Evolutionary conservation across 2,113 vertebrate genomes (phyloP), one percentile per base, ranked within the genome.

Genomic region (rabbit (Oryctolagus cuniculus)): DNA sequence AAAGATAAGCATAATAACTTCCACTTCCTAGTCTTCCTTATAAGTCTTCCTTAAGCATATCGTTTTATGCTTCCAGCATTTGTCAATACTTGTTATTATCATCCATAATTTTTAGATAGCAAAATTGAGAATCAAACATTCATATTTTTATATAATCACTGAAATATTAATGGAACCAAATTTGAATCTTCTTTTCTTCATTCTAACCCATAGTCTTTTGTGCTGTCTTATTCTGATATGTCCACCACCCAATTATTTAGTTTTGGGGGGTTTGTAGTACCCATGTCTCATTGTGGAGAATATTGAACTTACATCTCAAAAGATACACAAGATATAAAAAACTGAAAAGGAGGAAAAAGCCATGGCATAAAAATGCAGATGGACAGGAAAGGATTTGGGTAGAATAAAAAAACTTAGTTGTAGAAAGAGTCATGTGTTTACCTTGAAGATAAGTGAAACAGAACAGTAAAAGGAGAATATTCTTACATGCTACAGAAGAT

Each of bases 241-340:
- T 55, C n/a, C 1, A n/a, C 5, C 27, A 2, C 0, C 7, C 15
- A 86, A 24, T 1, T 12, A 21, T 25, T 61, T 63, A 4, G 2
- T 55, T 66, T 72, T 27, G 55, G 0, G 61, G 11, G 22, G 0
- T 70, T 84, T 90, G 34, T 34, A 67, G 22, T 17, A 64, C 4
- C 64, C 17, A 1, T 0, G 5, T 66, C 17, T 75, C 36, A 63
- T 88, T 49, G 53, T 55, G 31, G 27, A 66, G 31, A 25, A 66
- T 49, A 21, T 10, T 13, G 10, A 80, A 10, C 10, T 7, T 74
- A 21, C n/a, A 5, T 55, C 6, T 73, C 11, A 5, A 61, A 53
- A 66, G 10, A 22, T 27, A n/a, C 19, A 69, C 44, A 90, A 70
- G 1, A 64, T 49, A 1, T 53, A 6, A 79, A 66, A 61, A 82